Conservation (phyloP, 2,113 vertebrate species). For the Anarrhichthys ocellatus region DNA sequence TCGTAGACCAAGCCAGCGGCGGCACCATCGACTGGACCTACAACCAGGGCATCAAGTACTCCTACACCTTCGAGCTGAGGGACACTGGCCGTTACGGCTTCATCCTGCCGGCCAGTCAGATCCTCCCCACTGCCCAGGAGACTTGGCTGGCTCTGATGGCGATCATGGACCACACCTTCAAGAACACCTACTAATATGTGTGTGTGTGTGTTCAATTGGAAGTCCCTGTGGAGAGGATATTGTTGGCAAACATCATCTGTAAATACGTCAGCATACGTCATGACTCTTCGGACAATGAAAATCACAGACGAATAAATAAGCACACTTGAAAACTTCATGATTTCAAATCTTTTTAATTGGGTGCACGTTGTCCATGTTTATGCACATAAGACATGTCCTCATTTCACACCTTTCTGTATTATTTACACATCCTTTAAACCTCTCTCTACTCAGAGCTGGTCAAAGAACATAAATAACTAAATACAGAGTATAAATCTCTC, state of each 20-base stretch:
- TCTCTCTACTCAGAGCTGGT: neutral
- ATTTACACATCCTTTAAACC: neutral
- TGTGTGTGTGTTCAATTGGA: neutral
- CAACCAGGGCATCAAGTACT: constrained; percentile 91
- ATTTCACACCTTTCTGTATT: neutral
- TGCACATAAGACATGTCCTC: neutral
- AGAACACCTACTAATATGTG: constrained; percentile 83
- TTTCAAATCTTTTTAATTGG: neutral
- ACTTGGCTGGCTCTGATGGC: constrained; percentile 90
- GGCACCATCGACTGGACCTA: constrained; percentile 93
- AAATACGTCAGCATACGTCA: neutral
- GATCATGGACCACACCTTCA: constrained; percentile 87
- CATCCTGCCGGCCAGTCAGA: constrained; percentile 91
- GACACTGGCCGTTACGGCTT: constrained; percentile 92
- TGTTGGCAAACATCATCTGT: neutral
- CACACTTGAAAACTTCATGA: neutral
- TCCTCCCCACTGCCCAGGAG: constrained; percentile 91
- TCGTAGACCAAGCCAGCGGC: constrained; percentile 90
- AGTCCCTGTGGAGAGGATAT: neutral
- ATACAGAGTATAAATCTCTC: neutral
- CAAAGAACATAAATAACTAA: too few relatives aligned
- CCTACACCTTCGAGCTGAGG: constrained; percentile 94
- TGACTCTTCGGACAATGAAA: neutral
- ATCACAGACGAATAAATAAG: constrained; percentile 27
- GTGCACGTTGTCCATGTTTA: neutral